phyloP scores from a whole-genome alignment of 2,797 vertebrate species.

The Florisuga fusca region DNA sequence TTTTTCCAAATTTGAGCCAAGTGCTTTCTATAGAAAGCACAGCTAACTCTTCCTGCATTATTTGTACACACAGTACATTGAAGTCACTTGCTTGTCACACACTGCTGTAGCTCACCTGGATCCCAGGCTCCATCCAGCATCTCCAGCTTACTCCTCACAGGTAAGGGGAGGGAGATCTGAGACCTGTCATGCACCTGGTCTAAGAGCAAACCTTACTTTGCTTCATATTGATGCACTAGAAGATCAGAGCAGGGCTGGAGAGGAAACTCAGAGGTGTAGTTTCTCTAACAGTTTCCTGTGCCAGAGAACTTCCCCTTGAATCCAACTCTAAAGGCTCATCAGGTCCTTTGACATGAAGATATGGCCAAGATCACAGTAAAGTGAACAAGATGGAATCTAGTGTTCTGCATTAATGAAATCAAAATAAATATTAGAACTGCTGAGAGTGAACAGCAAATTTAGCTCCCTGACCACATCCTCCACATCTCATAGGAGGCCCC shows the following conservation, averaged over 20 bases:
- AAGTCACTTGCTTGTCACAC: background rate
- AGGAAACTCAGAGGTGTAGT: background rate
- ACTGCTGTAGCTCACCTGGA: background rate
- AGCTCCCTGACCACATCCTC: background rate
- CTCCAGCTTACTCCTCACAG: background rate
- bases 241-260: background rate
- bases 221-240: accelerated
- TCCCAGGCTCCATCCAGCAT: background rate
- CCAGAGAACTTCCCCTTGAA: background rate
- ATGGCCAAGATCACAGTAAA: background rate
- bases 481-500: background rate
- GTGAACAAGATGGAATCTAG: background rate
- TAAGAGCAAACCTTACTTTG: background rate
- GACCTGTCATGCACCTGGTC: background rate
- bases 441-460: background rate
- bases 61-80: background rate
- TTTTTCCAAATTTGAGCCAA: background rate
- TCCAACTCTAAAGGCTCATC: background rate
- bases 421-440: background rate
- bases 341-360: background rate
- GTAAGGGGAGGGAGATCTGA: background rate
- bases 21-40: background rate
- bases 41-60: background rate
- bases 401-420: background rate
- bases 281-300: background rate